Evolutionary conservation across 2,888 invertebrate species (phyloP), one percentile per base, ranked within the genome.

Genomic region (Nebria salina): DNA sequence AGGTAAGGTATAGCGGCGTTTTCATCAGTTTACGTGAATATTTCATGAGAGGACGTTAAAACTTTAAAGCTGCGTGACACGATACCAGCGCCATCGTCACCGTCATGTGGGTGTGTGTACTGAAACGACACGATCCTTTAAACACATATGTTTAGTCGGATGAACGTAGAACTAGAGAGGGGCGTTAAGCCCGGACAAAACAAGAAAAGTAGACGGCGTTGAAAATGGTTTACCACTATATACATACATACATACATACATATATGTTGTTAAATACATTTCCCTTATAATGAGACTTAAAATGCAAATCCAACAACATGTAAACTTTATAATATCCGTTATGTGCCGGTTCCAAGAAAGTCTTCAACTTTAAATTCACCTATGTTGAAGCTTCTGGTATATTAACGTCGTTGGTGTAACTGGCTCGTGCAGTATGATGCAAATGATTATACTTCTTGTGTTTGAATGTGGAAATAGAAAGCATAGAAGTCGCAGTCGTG

Each of bases 1-100:
- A 20, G 70, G 20, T 70, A 13, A 70, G 34, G 70, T 26, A 75
- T 54, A 34, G 15, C 64, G 25, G 79, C 75, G 79, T 79, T 79
- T 79, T 79, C 79, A 79, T 79, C 79, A 79, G 68, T 34, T 73
- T 41, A 41, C 74, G 75, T 79, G 79, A 79, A 79, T 79, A 79
- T 79, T 79, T 79, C 79, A 79, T 79, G 74, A 79, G 66, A 65
- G 79, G 68, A 79, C 74, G 79, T 79, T 79, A 79, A 79, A 79
- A 79, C 79, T 79, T 79, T 79, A 79, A 79, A 79, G 42, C 79
- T 43, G 73, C 79, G 74, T 79, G 79, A 70, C 77, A 72, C 72
- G 77, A 77, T 72, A 77, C 26, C 13, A 25, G 66, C n/a, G 34
- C 73, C 15, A 15, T 1, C 34, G n/a, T 8, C n/a, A 8, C 11